Conservation (phyloP, 23 tunicate genomes). For the Trididemnum clinides region DNA sequence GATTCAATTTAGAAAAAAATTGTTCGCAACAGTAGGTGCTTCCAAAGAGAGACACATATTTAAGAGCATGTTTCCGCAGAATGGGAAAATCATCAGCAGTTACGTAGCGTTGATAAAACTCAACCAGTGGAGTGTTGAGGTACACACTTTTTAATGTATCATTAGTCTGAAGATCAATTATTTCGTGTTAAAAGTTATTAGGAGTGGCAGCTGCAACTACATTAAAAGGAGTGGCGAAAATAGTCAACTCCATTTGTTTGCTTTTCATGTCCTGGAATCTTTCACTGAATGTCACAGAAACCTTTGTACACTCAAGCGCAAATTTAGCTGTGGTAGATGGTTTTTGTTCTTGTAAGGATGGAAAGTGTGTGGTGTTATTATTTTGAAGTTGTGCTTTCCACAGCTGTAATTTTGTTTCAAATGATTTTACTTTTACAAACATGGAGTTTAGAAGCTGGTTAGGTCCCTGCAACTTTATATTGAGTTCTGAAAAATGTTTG, state of each 20-base stretch:
- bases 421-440: conserved; percentile 60
- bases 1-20: conserved; percentile 50
- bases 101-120: conserved; percentile 59
- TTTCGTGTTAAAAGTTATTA: conserved; percentile 41
- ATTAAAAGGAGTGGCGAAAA: conserved; percentile 62
- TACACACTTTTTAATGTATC: conserved; percentile 40
- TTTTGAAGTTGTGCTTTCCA: conserved; percentile 61
- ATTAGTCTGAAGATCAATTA: conserved; percentile 30
- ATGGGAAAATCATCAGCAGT: conserved; percentile 61
- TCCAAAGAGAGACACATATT: conserved; percentile 50
- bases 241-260: conserved; percentile 64
- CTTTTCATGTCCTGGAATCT: conserved; percentile 64
- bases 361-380: conserved; percentile 62
- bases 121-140: conserved; percentile 42
- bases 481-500: conserved; percentile 46
- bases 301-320: conserved; percentile 56
- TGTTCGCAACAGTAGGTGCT: conserved; percentile 44
- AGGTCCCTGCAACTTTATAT: conserved; percentile 53
- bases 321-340: conserved; percentile 62
- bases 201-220: conserved; percentile 47
- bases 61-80: conserved; percentile 63
- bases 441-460: conserved; percentile 57
- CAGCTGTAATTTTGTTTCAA: conserved; percentile 49
- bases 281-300: conserved; percentile 55
- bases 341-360: conserved; percentile 67